Evolutionary conservation across 2,113 vertebrate species (phyloP).

Genomic region (Choloepus hoffmanni): DNA sequence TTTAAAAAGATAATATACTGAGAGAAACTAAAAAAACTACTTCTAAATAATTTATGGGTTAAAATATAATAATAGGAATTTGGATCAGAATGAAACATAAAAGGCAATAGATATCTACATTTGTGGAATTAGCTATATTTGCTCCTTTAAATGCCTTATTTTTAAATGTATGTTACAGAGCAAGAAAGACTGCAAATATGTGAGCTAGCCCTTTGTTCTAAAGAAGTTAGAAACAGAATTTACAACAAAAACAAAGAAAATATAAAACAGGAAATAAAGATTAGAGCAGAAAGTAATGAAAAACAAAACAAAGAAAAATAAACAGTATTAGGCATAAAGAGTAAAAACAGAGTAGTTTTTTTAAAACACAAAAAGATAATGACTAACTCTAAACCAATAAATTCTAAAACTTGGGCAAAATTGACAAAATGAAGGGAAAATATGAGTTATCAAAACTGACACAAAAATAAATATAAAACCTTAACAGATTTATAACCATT

Average conservation of each 20-base stretch:
- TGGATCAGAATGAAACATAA: not conserved
- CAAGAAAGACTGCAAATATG: not conserved
- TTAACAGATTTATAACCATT: not conserved
- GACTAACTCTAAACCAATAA: not conserved
- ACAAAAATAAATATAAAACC: not conserved
- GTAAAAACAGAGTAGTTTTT: not conserved
- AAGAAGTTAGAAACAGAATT: constrained; percentile 5
- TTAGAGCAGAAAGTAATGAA: not conserved
- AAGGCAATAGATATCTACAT: not conserved
- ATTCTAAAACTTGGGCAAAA: not conserved
- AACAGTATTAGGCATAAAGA: not conserved
- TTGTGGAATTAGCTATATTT: not conserved
- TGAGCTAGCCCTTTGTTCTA: not conserved
- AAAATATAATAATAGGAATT: not conserved
- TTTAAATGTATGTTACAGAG: constrained; percentile 9
- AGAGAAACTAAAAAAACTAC: not conserved
- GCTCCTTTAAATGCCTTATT: not conserved
- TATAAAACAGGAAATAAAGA: not conserved
- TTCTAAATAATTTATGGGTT: not conserved
- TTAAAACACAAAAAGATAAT: not conserved
- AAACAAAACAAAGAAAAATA: not conserved
- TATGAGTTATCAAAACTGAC: not conserved
- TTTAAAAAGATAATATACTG: not conserved
- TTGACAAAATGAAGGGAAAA: not conserved
- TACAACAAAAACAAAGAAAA: not conserved